Percentiles rank a stretch among this genome's conserved stretches.
Conservation (phyloP, 2,113 vertebrate species). For the Hucho hucho region DNA sequence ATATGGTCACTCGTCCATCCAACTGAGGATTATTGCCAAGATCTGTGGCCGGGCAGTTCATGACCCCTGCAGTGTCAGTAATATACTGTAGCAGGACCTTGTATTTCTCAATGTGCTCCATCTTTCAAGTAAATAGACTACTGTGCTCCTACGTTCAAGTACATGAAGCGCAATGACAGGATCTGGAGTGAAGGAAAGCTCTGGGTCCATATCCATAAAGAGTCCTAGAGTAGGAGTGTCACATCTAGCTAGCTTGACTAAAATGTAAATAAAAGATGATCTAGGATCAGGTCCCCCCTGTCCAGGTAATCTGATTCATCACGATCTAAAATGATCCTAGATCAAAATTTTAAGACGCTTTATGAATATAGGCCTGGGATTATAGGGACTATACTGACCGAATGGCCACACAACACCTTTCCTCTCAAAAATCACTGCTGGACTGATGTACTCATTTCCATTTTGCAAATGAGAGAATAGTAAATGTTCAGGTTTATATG, state of each 20-base stretch:
- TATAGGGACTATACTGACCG: too few relatives aligned
- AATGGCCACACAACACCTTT: background rate
- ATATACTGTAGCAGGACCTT: background rate
- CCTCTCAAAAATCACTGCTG: background rate
- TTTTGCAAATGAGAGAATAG: too few relatives aligned
- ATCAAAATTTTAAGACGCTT: too few relatives aligned
- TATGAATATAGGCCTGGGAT: too few relatives aligned
- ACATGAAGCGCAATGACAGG: background rate
- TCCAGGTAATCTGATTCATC: too few relatives aligned
- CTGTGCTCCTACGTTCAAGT: background rate
- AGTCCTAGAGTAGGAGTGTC: too few relatives aligned
- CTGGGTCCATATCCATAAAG: background rate
- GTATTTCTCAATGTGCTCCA: background rate
- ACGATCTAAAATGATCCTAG: too few relatives aligned
- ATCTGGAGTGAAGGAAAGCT: background rate
- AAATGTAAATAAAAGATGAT: too few relatives aligned
- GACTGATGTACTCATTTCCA: too few relatives aligned
- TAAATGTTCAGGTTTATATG: background rate
- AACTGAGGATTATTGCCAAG: background rate
- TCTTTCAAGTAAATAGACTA: background rate
- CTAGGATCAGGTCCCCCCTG: background rate
- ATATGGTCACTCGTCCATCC: background rate
- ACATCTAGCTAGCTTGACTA: too few relatives aligned
- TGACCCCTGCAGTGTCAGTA: background rate
- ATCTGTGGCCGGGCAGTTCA: too few relatives aligned